A percentile compares a stretch with the other conserved stretches of the same genome.
Conservation (phyloP, 2,113 vertebrate species). For the Tursiops truncatus region DNA sequence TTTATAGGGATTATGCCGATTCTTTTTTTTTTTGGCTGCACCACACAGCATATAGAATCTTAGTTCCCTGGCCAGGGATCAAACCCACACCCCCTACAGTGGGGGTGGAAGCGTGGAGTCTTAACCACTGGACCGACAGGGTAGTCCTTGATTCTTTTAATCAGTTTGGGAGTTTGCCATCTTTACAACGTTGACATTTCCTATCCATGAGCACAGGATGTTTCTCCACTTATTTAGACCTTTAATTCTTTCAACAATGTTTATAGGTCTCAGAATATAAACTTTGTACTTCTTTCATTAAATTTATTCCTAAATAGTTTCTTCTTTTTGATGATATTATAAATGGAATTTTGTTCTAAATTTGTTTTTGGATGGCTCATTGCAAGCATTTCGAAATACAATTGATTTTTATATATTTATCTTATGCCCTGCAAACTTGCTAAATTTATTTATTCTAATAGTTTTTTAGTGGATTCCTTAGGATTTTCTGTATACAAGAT, state of each 20-base stretch:
- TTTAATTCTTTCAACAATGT: not conserved
- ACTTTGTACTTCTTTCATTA: not conserved
- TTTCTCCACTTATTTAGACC: not conserved
- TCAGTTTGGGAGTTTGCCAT: not conserved
- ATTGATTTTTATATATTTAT: not conserved
- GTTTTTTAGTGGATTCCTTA: not conserved
- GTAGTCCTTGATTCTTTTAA: not conserved
- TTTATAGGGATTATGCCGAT: not conserved
- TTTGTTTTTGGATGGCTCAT: not conserved
- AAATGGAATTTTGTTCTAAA: slow-evolving; percentile 3
- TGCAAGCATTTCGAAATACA: not conserved
- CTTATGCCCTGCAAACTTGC: not conserved
- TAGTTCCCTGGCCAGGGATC: not conserved
- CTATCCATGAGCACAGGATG: not conserved
- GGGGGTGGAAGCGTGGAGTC: not conserved
- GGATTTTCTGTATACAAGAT: not conserved
- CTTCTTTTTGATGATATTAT: not conserved
- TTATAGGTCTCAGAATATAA: not conserved
- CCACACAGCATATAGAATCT: not conserved
- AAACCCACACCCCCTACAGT: not conserved
- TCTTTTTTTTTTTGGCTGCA: not conserved
- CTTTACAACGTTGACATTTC: not conserved
- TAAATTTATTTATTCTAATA: not conserved
- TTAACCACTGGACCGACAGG: not conserved
- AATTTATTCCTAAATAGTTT: not conserved